Base-by-base conservation (phyloP, 2,113 vertebrate genomes). In the Ceyx melanurus region DNA sequence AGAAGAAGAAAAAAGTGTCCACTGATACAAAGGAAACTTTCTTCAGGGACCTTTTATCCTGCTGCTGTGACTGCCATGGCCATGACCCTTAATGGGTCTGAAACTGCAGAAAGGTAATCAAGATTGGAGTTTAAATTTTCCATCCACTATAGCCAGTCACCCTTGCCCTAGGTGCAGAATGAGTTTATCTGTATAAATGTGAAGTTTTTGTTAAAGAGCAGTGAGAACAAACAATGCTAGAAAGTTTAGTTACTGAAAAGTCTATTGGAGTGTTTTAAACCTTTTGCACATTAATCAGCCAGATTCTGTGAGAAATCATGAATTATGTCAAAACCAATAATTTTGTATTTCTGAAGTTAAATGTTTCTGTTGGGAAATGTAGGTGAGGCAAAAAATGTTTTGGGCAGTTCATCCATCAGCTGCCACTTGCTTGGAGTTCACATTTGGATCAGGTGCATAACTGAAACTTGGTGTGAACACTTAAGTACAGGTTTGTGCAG, bases 281-380 rank as follows among this genome's bases (percentile, higher is more conserved):
- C 4, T 23, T 79, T 64, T 42, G 28, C 31, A 29, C 8, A 1
- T 43, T 11, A 57, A 50, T 50, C 48, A 45, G 45, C 73, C 26
- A 45, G 29, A 21, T 65, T 82, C 45, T 0, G 0, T 31, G 20
- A 85, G 3, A n/a, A 79, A 53, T 45, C 12, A 26, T 26, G 11
- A 40, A 26, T 25, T 2, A 19, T 70, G 18, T 57, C 29, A 85
- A 66, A 82, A 31, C 5, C 18, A 15, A 17, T 42, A 15, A 40
- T 66, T 57, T 46, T 40, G 21, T 57, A 18, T 31, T 76, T 68
- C 50, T 72, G 43, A 78, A 75, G n/a, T 46, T 1, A 60, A 31
- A 21, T 33, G 1, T 42, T 89, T 35, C 42, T 43, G 13, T 8
- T 87, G n/a, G 25, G 17, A 7, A 19, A 6, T 4, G 17, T 45